Conservation (phyloP, 2,888 invertebrate species). For the Heliconius erato region DNA sequence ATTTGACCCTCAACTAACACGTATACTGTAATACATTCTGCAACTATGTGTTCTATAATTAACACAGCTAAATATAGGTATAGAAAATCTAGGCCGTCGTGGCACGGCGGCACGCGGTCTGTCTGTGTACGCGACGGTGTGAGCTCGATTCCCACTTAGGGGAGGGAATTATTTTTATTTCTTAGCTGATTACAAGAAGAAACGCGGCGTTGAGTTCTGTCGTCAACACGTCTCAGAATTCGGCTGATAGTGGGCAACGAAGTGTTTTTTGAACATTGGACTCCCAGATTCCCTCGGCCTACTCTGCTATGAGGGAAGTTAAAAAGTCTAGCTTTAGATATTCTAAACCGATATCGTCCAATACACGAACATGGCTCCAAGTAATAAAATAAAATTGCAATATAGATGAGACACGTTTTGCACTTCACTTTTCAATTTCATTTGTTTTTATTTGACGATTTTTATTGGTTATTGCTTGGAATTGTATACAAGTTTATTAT, state of each 20-base stretch:
- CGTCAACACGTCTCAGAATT: too few relatives aligned
- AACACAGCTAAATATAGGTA: background rate
- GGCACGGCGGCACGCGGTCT: too few relatives aligned
- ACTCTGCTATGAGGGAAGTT: too few relatives aligned
- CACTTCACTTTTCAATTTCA: conserved; percentile 1
- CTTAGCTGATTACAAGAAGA: too few relatives aligned
- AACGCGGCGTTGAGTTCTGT: too few relatives aligned
- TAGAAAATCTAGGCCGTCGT: background rate
- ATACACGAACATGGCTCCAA: background rate
- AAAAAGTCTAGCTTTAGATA: background rate
- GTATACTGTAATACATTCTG: background rate
- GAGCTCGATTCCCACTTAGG: too few relatives aligned
- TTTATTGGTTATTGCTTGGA: background rate
- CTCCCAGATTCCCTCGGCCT: too few relatives aligned
- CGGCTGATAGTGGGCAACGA: too few relatives aligned
- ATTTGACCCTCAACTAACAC: background rate
- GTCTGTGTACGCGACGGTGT: too few relatives aligned
- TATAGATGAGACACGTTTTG: background rate
- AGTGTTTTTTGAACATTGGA: too few relatives aligned
- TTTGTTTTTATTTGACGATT: conserved; percentile 5
- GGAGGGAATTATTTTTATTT: too few relatives aligned
- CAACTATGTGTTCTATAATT: background rate
- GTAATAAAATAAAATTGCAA: conserved; percentile 4
- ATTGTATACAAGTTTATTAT: background rate
- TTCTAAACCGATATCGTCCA: background rate